phyloP scores from a whole-genome alignment of 2,888 invertebrate genomes.

The Cancer borealis region DNA sequence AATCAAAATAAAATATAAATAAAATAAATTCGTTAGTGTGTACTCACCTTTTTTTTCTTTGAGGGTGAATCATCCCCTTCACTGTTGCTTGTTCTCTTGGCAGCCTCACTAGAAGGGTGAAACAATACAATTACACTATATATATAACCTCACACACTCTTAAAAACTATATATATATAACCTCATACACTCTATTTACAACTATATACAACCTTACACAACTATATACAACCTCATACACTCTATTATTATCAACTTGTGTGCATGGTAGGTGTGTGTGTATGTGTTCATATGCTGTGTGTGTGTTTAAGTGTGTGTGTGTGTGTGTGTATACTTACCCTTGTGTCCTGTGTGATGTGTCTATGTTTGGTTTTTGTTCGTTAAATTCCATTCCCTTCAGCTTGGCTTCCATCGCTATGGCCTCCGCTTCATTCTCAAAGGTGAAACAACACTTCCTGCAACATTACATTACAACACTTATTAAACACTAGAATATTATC shows the following conservation, averaged over 20 bases:
- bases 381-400: constrained; percentile 54
- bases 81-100: neutral
- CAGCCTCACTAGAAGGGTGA: neutral
- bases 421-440: constrained; percentile 9
- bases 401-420: constrained; percentile 38
- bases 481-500: too few species aligned
- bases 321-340: constrained; percentile 1
- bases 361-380: constrained; percentile 57
- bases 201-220: too few species aligned
- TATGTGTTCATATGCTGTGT: neutral
- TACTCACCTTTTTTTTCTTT: constrained; percentile 34
- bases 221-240: too few species aligned
- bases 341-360: constrained; percentile 30
- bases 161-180: too few species aligned
- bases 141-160: too few species aligned
- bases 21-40: too few species aligned
- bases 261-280: too few species aligned
- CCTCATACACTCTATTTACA: too few species aligned
- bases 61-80: constrained; percentile 15
- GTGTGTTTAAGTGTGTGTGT: too few species aligned
- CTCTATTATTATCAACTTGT: too few species aligned
- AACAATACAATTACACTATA: too few species aligned
- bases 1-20: too few species aligned
- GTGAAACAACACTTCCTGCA: constrained; percentile 62
- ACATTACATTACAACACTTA: neutral